Percentiles rank a stretch among this genome's conserved stretches.
These are phyloP conservation scores for Ariopsis seemanni DNA, from an alignment of 2,113 vertebrate species.

Conservation along the genomic window DNA sequence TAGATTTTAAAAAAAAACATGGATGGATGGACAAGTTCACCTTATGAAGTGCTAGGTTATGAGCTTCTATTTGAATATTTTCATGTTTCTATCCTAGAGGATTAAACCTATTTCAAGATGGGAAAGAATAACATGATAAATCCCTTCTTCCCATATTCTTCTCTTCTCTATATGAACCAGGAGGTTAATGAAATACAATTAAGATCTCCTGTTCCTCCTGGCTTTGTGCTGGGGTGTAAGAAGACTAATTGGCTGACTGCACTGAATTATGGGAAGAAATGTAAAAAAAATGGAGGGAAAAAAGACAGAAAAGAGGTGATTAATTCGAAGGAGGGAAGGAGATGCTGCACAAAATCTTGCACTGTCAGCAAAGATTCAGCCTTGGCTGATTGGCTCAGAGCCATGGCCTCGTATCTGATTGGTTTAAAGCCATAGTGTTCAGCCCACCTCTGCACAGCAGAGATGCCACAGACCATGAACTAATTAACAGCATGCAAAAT, in stretches of 20 bases:
- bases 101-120: neutral
- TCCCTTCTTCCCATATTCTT: neutral
- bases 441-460: neutral
- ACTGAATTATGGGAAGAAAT: constrained; percentile 45
- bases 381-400: constrained; percentile 55
- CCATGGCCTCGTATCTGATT: constrained; percentile 62
- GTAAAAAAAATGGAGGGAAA: constrained; percentile 55
- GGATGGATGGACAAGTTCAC: neutral
- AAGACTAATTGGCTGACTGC: constrained; percentile 64
- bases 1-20: neutral
- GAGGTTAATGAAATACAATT: constrained; percentile 50
- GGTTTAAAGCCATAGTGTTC: constrained; percentile 49
- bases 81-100: neutral
- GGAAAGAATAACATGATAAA: neutral
- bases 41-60: neutral
- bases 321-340: constrained; percentile 64
- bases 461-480: constrained; percentile 51
- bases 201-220: constrained; percentile 23
- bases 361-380: constrained; percentile 63
- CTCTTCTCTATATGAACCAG: neutral
- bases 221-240: constrained; percentile 38
- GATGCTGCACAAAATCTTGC: constrained; percentile 67
- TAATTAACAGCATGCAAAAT: constrained; percentile 58
- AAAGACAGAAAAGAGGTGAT: constrained; percentile 59
- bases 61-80: neutral